Base-by-base conservation (phyloP, 2,113 vertebrate genomes). In the Camelus dromedarius region DNA sequence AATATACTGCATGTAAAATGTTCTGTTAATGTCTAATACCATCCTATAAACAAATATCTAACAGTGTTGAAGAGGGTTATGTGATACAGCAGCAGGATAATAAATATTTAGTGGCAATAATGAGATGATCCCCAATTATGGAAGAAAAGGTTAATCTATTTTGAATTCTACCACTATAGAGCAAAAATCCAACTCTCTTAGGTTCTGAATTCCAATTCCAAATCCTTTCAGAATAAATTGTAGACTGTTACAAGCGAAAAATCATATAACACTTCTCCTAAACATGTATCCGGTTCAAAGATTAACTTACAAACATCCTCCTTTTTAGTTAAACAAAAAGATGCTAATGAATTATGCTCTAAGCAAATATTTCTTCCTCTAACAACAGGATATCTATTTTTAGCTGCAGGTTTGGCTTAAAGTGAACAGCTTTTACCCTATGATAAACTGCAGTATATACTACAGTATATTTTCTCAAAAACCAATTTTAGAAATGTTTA, bases 301-400 rank as follows among this genome's bases (percentile, higher is more conserved):
- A 9, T 77, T 82, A 85, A 76, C 69, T 96, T 96, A 69, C 38
- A 93, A 95, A 96, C 28, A 95, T 64, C 35, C n/a, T 94, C 48
- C 60, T 89, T 89, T 96, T 90, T 32, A 79, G 82, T 73, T 96
- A 93, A 94, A 72, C 64, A 95, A 95, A 89, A 96, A 89, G 69
- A 97, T 96, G 88, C 79, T 95, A 97, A 95, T 96, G 96, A 97
- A 91, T 92, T 91, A 90, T 92, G 82, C 96, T 95, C 62, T 95
- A 69, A 96, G 95, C 96, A 97, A 96, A 86, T 81, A 95, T 80
- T 96, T 92, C 95, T 97, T 89, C 93, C 96, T 94, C 89, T 91
- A 94, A 97, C 96, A 96, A 97, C 95, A 97, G 97, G 94, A 93
- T 96, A 89, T 96, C 94, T 97, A 97, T 97, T 97, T 97, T 98